Evolutionary conservation across 2,888 invertebrate genomes (phyloP).

Genomic region (Eueremaeus valkanovi): DNA sequence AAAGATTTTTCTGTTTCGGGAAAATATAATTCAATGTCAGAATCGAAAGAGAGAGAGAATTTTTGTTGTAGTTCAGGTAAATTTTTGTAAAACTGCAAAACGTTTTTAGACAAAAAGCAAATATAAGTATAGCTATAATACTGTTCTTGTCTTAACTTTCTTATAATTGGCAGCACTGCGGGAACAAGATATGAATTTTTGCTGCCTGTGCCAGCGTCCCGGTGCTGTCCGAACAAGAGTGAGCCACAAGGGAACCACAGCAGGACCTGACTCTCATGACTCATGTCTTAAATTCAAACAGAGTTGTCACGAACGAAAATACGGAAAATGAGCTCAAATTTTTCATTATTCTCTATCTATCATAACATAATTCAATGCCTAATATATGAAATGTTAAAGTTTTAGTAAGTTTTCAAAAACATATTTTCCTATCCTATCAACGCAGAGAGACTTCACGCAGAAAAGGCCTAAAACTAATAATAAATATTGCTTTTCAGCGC

Average conservation of each 20-base stretch:
- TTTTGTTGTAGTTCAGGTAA: background rate
- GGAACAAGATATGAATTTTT: conserved; percentile 9
- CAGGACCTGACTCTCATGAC: conserved; percentile 3
- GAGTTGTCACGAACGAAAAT: background rate
- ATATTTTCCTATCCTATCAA: conserved; percentile 1
- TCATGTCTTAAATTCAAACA: background rate
- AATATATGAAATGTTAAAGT: background rate
- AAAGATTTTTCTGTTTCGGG: background rate
- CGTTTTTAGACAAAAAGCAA: conserved; percentile 1
- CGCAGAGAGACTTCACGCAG: background rate
- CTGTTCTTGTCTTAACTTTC: background rate
- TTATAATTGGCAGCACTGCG: conserved; percentile 15
- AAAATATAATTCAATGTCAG: conserved; percentile 18
- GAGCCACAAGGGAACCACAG: background rate
- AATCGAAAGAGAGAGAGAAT: background rate
- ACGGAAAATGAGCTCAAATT: background rate
- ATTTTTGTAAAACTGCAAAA: background rate
- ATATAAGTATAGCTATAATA: background rate
- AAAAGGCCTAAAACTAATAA: background rate
- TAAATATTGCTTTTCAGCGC: background rate
- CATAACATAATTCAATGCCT: too few relatives aligned
- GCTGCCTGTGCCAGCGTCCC: too few relatives aligned
- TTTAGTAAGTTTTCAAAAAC: background rate
- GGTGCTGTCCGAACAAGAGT: background rate
- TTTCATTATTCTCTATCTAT: too few relatives aligned